Conservation (phyloP, 2,888 invertebrate species). For the Thera obeliscata region DNA sequence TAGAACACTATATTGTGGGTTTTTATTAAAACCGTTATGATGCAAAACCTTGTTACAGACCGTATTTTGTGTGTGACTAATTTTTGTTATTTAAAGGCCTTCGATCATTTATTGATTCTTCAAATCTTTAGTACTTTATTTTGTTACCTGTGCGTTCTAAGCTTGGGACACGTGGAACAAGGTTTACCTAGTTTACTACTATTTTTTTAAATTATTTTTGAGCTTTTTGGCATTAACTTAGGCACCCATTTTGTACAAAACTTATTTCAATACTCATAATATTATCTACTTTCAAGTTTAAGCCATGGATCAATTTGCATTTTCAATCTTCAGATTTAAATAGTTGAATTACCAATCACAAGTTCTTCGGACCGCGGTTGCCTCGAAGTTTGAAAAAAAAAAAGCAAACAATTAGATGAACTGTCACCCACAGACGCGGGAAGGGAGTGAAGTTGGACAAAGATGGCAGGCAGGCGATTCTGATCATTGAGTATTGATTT, state of each 20-base stretch:
- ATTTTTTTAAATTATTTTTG: too few species aligned
- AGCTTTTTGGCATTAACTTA: background rate
- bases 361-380: conserved; percentile 35
- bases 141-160: too few species aligned
- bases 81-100: background rate
- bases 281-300: conserved; percentile 16
- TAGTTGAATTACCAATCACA: conserved; percentile 67
- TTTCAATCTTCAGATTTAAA: conserved; percentile 59
- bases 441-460: conserved; percentile 55
- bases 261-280: background rate
- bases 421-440: conserved; percentile 73
- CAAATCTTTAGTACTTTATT: too few species aligned
- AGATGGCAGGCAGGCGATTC: conserved; percentile 44
- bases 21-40: conserved; percentile 48
- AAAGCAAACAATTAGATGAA: conserved; percentile 78
- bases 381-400: conserved; percentile 57
- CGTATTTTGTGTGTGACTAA: conserved; percentile 30
- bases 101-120: too few species aligned
- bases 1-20: conserved; percentile 52
- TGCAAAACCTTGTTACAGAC: conserved; percentile 31
- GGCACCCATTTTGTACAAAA: conserved; percentile 22
- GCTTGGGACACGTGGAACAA: too few species aligned
- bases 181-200: too few species aligned
- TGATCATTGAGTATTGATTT: conserved; percentile 38
- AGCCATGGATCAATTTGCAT: conserved; percentile 47